Evolutionary conservation across 2,888 invertebrate species (phyloP).

Genomic region (Myopa testacea): DNA sequence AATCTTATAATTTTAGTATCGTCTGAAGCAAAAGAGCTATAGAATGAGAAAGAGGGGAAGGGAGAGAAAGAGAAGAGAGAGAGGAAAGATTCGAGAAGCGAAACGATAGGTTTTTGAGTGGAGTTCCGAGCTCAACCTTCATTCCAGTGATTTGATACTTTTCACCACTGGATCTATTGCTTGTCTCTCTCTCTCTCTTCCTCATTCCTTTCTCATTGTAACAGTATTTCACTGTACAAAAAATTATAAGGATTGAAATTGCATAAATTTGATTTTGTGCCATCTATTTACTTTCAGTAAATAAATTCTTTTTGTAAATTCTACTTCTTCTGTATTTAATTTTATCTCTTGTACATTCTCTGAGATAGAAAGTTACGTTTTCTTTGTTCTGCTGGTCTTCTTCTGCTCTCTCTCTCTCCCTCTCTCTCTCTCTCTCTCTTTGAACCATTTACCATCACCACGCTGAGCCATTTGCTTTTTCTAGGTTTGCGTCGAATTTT

Average conservation of each 20-base stretch:
- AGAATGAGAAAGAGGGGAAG: no score
- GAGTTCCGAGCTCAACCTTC: no score
- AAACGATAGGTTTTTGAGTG: no score
- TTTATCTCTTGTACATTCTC: not conserved
- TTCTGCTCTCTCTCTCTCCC: not conserved
- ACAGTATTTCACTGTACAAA: not conserved
- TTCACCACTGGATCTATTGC: no score
- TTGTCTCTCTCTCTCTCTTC: no score
- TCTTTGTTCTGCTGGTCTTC: not conserved
- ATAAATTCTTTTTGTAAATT: not conserved
- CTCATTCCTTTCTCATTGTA: not conserved
- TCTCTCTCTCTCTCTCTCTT: not conserved
- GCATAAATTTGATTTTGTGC: slow-evolving; percentile 23
- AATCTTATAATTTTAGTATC: no score
- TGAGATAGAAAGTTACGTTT: not conserved
- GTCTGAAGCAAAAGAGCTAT: no score
- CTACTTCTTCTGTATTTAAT: not conserved
- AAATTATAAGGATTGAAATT: not conserved
- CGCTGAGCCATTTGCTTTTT: no score
- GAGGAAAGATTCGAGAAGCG: no score
- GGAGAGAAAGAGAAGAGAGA: no score
- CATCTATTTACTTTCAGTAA: slow-evolving; percentile 15
- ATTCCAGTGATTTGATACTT: no score
- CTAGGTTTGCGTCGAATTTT: not conserved
- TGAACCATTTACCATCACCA: not conserved